A percentile compares a stretch with the other conserved stretches of the same genome.
Evolutionary conservation across 2,797 vertebrate species (phyloP).

Genomic region (Vireo griseus): DNA sequence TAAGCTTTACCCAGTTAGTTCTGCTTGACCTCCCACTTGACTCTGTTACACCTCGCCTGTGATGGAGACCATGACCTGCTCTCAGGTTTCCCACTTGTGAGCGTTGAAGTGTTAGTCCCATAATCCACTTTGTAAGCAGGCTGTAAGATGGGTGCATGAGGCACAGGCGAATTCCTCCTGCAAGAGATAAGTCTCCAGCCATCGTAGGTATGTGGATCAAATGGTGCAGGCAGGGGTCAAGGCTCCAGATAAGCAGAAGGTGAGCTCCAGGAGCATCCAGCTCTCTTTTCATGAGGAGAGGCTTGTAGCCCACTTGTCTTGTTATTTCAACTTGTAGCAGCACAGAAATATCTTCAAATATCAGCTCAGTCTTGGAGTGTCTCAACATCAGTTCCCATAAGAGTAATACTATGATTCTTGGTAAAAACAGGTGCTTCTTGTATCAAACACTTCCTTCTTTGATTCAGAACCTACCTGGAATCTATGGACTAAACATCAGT

Average conservation of each 20-base stretch:
- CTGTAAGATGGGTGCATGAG: conserved; percentile 54
- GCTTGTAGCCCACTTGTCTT: not conserved
- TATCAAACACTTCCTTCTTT: not conserved
- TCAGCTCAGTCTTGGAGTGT: not conserved
- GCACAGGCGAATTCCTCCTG: conserved; percentile 70
- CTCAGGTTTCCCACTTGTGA: conserved; percentile 66
- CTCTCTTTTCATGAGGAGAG: not conserved
- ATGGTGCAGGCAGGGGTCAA: conserved; percentile 69
- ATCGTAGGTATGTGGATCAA: conserved; percentile 51
- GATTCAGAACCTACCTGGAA: not conserved
- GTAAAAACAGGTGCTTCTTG: not conserved
- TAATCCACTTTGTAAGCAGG: conserved; percentile 69
- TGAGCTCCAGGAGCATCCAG: not conserved
- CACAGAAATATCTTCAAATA: conserved; percentile 28
- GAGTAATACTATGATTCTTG: not conserved
- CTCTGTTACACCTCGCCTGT: conserved; percentile 72
- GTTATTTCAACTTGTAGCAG: not conserved
- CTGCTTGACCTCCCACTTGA: conserved; percentile 80
- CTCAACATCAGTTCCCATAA: not conserved
- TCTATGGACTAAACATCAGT: not conserved
- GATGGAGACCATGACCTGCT: conserved; percentile 69
- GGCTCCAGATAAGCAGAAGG: conserved; percentile 64
- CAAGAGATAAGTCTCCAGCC: conserved; percentile 44
- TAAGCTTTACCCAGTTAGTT: conserved; percentile 4
- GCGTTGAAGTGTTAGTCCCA: conserved; percentile 79